These are phyloP conservation scores for Atopsyche davidsoni DNA, from an alignment of 1,140 invertebrate species.

Conservation along the genomic window DNA sequence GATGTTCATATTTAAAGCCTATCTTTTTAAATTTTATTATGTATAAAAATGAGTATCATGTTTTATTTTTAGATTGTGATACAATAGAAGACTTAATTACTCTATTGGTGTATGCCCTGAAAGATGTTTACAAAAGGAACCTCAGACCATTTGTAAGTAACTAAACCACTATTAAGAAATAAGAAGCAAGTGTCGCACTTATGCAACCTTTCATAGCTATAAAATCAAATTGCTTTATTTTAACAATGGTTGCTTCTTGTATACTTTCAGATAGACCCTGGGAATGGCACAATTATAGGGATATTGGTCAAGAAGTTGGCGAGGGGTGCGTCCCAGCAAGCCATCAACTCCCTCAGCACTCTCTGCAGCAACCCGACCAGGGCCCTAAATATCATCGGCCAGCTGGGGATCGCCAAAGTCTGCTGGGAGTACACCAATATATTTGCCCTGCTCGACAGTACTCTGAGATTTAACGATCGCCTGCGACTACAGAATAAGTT, in stretches of 20 bases:
- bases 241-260: too few relatives aligned
- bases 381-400: slow-evolving; percentile 40
- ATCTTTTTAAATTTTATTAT: background rate
- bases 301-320: slow-evolving; percentile 44
- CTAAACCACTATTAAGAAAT: background rate
- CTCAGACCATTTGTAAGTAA: slow-evolving; percentile 45
- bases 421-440: slow-evolving; percentile 45
- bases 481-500: slow-evolving; percentile 40
- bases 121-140: slow-evolving; percentile 44
- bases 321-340: slow-evolving; percentile 42
- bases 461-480: slow-evolving; percentile 40
- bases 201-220: too few relatives aligned
- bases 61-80: slow-evolving; percentile 37
- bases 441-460: slow-evolving; percentile 43
- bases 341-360: slow-evolving; percentile 40
- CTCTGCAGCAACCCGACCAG: slow-evolving; percentile 38
- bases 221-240: too few relatives aligned
- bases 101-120: slow-evolving; percentile 39
- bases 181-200: too few relatives aligned
- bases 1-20: too few relatives aligned
- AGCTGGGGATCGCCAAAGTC: slow-evolving; percentile 42
- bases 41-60: background rate
- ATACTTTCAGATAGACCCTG: slow-evolving; percentile 44
- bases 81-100: slow-evolving; percentile 43
- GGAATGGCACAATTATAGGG: slow-evolving; percentile 43